A percentile compares a stretch with the other conserved stretches of the same genome.
phyloP scores from a whole-genome alignment of 2,888 invertebrate species.

The Arenicola marina region DNA sequence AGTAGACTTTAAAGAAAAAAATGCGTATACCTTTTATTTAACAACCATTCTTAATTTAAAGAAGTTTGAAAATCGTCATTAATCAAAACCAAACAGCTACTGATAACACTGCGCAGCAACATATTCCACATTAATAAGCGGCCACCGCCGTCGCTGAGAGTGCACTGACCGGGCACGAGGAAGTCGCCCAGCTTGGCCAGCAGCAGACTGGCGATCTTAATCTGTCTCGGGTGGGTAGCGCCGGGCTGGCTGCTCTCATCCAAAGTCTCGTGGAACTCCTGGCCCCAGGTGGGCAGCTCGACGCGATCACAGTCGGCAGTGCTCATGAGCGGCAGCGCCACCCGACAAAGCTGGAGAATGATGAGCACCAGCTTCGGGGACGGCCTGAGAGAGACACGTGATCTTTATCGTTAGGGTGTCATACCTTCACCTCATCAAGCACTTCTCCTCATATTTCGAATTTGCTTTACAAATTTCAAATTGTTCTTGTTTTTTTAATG shows the following conservation, averaged over 20 bases:
- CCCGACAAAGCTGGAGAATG: slow-evolving; percentile 59
- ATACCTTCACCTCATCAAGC: too few species aligned
- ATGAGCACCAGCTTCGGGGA: slow-evolving; percentile 59
- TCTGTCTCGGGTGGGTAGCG: slow-evolving; percentile 46
- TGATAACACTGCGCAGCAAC: too few species aligned
- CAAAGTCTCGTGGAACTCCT: slow-evolving; percentile 30
- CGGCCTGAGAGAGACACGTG: slow-evolving; percentile 55
- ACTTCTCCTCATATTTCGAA: too few species aligned
- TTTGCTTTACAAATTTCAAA: too few species aligned
- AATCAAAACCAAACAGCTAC: too few species aligned
- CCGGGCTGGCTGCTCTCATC: slow-evolving; percentile 26
- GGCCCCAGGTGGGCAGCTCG: slow-evolving; percentile 55
- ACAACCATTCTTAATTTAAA: too few species aligned
- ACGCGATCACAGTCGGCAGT: slow-evolving; percentile 55
- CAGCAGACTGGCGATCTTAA: slow-evolving; percentile 56
- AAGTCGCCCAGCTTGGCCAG: slow-evolving; percentile 61
- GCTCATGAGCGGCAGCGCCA: slow-evolving; percentile 58
- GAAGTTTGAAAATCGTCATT: too few species aligned
- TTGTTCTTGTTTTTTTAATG: too few species aligned
- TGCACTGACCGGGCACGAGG: slow-evolving; percentile 55
- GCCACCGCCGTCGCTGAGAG: neutral
- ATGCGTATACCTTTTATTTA: too few species aligned
- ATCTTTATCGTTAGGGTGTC: too few species aligned
- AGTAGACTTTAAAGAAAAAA: too few species aligned
- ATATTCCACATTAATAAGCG: neutral